phyloP scores from a whole-genome alignment of 2,113 vertebrate genomes.

The Condylura cristata region DNA sequence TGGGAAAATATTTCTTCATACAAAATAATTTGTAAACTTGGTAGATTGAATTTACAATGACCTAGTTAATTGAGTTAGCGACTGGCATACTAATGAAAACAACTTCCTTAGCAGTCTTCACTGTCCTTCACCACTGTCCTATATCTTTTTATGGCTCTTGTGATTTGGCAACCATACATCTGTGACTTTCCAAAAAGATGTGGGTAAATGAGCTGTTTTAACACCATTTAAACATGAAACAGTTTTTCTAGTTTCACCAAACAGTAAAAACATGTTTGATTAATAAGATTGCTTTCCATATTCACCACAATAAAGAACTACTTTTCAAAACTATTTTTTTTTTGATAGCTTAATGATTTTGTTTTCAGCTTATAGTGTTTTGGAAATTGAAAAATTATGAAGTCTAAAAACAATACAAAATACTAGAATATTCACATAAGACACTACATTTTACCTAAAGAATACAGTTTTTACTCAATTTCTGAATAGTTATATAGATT shows the following conservation, averaged over 20 bases:
- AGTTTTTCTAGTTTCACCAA: not conserved
- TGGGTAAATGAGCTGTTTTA: not conserved
- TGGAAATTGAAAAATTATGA: not conserved
- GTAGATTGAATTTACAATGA: not conserved
- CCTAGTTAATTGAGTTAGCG: not conserved
- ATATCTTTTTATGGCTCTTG: not conserved
- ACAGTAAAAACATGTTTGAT: not conserved
- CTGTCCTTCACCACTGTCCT: not conserved
- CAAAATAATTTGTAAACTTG: not conserved
- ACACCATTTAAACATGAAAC: not conserved
- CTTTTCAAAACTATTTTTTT: conserved; percentile 15
- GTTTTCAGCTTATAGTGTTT: conserved; percentile 8
- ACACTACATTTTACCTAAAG: not conserved
- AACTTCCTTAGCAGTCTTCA: not conserved
- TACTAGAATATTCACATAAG: not conserved
- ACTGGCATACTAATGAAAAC: not conserved
- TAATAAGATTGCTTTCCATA: not conserved
- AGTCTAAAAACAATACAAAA: not conserved
- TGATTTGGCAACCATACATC: not conserved
- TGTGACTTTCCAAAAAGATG: not conserved
- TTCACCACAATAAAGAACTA: not conserved
- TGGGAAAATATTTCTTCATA: conserved; percentile 2
- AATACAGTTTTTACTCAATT: not conserved
- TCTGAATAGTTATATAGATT: conserved; percentile 11
- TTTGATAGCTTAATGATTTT: conserved; percentile 39